Base-by-base conservation (phyloP, 2,113 vertebrate species). In the Castor canadensis region DNA sequence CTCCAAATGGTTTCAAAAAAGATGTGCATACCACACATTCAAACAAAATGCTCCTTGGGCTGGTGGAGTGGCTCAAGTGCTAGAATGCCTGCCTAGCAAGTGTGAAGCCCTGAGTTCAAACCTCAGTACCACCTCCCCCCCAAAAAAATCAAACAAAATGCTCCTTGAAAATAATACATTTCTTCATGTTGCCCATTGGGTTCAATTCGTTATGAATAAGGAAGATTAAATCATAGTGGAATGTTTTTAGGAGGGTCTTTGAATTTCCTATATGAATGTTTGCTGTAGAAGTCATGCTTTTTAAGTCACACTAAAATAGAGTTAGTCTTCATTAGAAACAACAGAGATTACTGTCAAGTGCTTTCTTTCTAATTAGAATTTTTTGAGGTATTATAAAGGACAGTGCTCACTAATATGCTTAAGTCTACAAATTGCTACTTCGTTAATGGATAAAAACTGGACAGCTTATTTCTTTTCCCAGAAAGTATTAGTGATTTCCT, bases 401-500 rank as follows among this genome's bases (percentile, higher is more conserved):
- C 28, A 49, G 75, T 69, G 62, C 28, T 93, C 38, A 45, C 45
- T 95, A 79, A 92, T 71, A 84, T 67, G 84, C 80, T 87, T 73
- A 92, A 81, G 40, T 45, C 35, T 43, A 77, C 67, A 95, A 91
- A 88, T 93, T 85, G 73, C 58, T 94, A 9, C 88, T 95, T 96
- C 88, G 87, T 73, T 95, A 92, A 90, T 86, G 64, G 93, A 43
- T 87, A 86, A 93, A 58, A 92, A 56, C 76, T 81, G 67, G n/a
- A 64, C 45, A 67, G 77, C 67, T 95, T 94, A 95, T 91, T 76
- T 45, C 10, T 95, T 95, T 97, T 96, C 90, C 94, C 91, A 86
- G 96, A 97, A 97, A 95, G 47, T 79, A 88, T 96, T 97, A 95
- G 76, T 89, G 67, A 94, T 94, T 97, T 97, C 82, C 94, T 91